Evolutionary conservation across 2,888 invertebrate genomes (phyloP).

Genomic region (Drosophila ochracea): DNA sequence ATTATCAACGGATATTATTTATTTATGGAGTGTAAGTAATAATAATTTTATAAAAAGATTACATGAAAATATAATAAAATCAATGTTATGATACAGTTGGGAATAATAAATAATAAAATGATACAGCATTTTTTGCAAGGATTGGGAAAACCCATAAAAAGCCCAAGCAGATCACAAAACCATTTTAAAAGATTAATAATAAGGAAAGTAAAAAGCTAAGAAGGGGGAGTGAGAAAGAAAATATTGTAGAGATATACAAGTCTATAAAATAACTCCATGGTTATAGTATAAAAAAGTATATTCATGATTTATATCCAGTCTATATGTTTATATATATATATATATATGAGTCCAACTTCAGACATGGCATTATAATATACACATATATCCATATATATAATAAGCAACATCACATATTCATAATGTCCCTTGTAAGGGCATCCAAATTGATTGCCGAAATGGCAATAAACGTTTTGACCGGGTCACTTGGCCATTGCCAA

Average conservation of each 20-base stretch:
- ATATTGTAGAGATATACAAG: neutral
- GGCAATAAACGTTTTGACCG: conserved; percentile 61
- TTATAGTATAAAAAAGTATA: neutral
- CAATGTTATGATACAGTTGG: neutral
- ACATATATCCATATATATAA: neutral
- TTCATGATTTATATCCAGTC: neutral
- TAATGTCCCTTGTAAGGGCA: conserved; percentile 2
- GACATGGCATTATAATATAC: neutral
- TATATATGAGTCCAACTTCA: neutral
- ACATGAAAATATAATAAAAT: neutral
- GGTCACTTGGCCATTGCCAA: conserved; percentile 56
- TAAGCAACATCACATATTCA: neutral
- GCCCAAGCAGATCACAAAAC: neutral
- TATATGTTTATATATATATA: neutral
- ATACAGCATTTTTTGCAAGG: neutral
- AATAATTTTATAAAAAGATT: neutral
- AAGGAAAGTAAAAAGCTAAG: neutral
- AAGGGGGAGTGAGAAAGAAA: neutral
- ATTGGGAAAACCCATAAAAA: neutral
- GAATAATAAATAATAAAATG: neutral
- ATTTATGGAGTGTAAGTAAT: neutral
- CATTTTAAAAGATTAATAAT: neutral
- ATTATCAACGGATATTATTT: neutral
- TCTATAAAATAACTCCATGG: neutral
- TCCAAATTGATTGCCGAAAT: conserved; percentile 32